Evolutionary conservation across 1,140 invertebrate genomes (phyloP), one percentile per base, ranked within the genome.

Genomic region (Diachasmimorpha longicaudata): DNA sequence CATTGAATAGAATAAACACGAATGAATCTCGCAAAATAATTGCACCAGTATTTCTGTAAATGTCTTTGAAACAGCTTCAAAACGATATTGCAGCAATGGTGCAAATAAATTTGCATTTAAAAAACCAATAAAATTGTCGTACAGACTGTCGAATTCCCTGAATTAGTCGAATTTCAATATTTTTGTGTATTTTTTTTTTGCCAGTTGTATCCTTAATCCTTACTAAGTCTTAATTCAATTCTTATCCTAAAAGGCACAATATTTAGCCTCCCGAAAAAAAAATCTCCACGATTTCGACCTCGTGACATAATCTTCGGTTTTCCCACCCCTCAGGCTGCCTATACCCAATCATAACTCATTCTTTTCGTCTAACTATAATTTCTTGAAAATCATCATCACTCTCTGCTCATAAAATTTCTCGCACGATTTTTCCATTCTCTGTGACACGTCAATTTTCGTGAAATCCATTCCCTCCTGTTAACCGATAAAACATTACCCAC

Each of bases 191-290:
- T 19, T 39, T 25, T 63, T 67, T 76, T 16, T 68, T 21, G 23
- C 58, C 52, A 21, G 70, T 70, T 58, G 69, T 73, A 79, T 77
- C 37, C 78, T 79, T 77, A 76, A 71, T 75, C 31, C 63, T 80
- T 74, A 79, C 82, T 87, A 87, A 84, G 82, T 81, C 81, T 86
- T 83, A 86, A 83, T 85, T 83, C 79, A 85, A 85, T 80, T 68
- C 87, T 89, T 88, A 89, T 83, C 86, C 87, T 88, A 89, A 86
- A 89, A 89, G 87, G 87, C 87, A 89, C 87, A 87, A 87, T 88
- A 87, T 87, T 88, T 81, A 86, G 87, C 87, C 88, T 84, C 85
- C 83, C 83, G 82, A 82, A 86, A 83, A 86, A 83, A 82, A 84
- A 86, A 46, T 37, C 76, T 78, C 83, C 84, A 84, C 77, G 79